phyloP scores from a whole-genome alignment of 2,888 invertebrate species.

The Eulithis testata region DNA sequence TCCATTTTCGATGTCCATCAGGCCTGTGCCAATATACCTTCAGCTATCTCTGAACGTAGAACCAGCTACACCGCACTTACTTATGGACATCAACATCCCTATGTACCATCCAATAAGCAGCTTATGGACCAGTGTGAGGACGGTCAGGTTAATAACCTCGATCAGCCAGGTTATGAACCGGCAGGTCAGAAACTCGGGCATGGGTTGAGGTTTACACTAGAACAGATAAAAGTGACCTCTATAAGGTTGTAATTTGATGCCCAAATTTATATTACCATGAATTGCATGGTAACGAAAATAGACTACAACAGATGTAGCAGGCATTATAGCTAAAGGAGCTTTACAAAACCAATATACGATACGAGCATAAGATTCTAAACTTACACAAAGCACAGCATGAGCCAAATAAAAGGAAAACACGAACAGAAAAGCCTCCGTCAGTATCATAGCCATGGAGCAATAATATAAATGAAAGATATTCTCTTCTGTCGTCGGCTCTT shows the following conservation, averaged over 20 bases:
- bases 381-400: conserved; percentile 48
- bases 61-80: conserved; percentile 49
- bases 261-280: too few relatives aligned
- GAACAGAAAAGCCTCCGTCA: conserved; percentile 47
- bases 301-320: too few relatives aligned
- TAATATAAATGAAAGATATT: conserved; percentile 41
- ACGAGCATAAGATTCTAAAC: conserved; percentile 14
- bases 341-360: too few relatives aligned
- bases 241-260: too few relatives aligned
- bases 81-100: conserved; percentile 51
- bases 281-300: too few relatives aligned
- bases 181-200: conserved; percentile 50
- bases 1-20: too few relatives aligned
- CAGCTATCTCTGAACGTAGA: neutral
- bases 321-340: too few relatives aligned
- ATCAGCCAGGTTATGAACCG: conserved; percentile 50
- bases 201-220: conserved; percentile 42
- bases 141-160: conserved; percentile 44
- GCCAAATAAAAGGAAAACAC: conserved; percentile 43
- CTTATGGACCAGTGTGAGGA: conserved; percentile 46
- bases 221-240: conserved; percentile 25
- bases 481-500: conserved; percentile 2
- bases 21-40: too few relatives aligned
- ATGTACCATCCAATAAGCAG: conserved; percentile 61
- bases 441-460: conserved; percentile 41